Evolutionary conservation across 2,797 vertebrate genomes (phyloP).

Genomic region (Clamator glandarius): DNA sequence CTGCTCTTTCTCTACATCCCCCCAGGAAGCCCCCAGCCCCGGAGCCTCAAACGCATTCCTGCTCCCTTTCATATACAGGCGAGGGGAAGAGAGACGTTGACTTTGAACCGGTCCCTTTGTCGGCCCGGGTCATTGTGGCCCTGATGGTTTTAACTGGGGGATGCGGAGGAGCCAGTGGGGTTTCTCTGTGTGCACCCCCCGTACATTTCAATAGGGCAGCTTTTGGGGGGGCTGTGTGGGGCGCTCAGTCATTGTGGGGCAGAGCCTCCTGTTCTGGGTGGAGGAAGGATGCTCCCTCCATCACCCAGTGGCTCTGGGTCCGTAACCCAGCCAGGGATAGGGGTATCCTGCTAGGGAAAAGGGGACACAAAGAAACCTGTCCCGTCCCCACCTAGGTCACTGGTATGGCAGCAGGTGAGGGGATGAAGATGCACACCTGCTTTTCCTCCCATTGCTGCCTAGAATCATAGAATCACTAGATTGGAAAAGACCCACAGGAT

Average conservation of each 20-base stretch:
- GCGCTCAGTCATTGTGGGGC: not conserved
- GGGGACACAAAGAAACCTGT: not conserved
- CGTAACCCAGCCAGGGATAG: not conserved
- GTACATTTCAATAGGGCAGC: conserved; percentile 35
- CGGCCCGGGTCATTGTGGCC: conserved; percentile 24
- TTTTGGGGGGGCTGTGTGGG: not conserved
- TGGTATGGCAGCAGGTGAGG: not conserved
- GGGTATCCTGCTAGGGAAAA: not conserved
- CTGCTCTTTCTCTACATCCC: conserved; percentile 58
- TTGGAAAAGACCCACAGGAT: no score
- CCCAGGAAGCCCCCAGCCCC: conserved; percentile 27
- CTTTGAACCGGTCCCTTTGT: conserved; percentile 71
- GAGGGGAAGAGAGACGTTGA: conserved; percentile 64
- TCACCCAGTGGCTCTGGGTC: not conserved
- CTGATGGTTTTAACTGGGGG: conserved; percentile 45
- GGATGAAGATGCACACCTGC: not conserved
- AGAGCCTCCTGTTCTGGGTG: not conserved
- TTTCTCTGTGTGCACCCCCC: not conserved
- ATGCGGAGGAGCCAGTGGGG: conserved; percentile 53
- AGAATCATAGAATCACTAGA: no score
- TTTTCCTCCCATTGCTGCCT: not conserved
- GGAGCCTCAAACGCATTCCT: conserved; percentile 60
- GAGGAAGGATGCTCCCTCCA: not conserved
- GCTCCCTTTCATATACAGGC: conserved; percentile 62
- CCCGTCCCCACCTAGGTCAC: fast-evolving